phyloP scores from a whole-genome alignment of 2,888 invertebrate genomes.

The Odontothrips loti region DNA sequence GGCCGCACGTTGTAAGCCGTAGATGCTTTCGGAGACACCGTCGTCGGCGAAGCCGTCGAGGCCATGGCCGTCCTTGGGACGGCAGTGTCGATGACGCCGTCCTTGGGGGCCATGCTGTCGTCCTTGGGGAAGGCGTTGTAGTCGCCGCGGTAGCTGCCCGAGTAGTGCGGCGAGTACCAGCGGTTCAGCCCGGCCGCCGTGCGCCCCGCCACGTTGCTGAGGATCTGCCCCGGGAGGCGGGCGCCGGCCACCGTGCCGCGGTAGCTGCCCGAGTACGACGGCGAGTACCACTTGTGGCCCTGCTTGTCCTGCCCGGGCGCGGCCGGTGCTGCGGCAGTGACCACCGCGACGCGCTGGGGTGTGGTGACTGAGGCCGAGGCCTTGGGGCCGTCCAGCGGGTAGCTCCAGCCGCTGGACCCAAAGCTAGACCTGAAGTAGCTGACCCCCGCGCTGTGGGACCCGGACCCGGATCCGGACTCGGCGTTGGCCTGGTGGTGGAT shows the following conservation, averaged over 20 bases:
- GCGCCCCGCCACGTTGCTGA: constrained; percentile 11
- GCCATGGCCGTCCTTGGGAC: not conserved
- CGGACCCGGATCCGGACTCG: not conserved
- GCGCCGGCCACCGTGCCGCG: not conserved
- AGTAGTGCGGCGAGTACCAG: constrained; percentile 8
- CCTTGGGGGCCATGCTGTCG: not conserved
- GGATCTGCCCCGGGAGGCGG: not conserved
- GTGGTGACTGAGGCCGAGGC: not conserved
- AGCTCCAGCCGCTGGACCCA: constrained; percentile 2
- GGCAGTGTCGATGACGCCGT: not conserved
- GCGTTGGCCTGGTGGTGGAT: not conserved
- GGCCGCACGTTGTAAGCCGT: not conserved
- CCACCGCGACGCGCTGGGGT: not conserved
- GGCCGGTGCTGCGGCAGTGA: not conserved
- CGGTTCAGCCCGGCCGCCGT: not conserved
- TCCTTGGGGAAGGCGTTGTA: constrained; percentile 9
- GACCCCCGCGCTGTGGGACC: constrained; percentile 1
- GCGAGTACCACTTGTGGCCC: not conserved
- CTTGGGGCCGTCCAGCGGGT: constrained; percentile 1
- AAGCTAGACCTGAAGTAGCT: not conserved
- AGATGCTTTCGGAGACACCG: not conserved
- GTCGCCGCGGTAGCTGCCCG: constrained; percentile 17
- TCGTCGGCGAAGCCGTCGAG: not conserved
- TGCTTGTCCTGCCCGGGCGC: not conserved
- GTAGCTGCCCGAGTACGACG: constrained; percentile 12